Evolutionary conservation across 2,113 vertebrate genomes (phyloP).

Genomic region (Lamprotornis superbus): DNA sequence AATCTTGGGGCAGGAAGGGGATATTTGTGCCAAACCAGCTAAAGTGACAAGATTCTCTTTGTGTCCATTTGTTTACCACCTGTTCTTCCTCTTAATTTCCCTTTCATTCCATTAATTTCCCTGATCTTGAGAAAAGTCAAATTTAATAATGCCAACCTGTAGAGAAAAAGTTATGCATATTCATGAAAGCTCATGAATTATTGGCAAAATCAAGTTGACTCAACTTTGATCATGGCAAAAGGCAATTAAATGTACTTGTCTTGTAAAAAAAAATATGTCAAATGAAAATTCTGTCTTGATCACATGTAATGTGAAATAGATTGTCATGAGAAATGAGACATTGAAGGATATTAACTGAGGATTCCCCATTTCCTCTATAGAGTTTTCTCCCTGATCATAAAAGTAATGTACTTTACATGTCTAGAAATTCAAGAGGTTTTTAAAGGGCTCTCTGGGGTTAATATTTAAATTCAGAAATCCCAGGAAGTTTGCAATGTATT

Average conservation of each 20-base stretch:
- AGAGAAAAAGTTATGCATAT: constrained; percentile 56
- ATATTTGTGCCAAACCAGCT: background rate
- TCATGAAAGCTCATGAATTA: constrained; percentile 67
- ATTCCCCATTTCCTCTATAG: background rate
- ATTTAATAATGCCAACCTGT: constrained; percentile 56
- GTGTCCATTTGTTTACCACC: constrained; percentile 37
- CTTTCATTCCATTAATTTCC: constrained; percentile 55
- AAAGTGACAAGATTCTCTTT: background rate
- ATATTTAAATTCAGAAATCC: constrained; percentile 25
- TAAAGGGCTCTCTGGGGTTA: background rate
- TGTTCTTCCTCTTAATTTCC: constrained; percentile 29
- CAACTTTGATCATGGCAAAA: constrained; percentile 59
- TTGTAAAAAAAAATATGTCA: background rate
- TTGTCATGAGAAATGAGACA: background rate
- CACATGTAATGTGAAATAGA: constrained; percentile 13
- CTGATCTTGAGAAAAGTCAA: constrained; percentile 38
- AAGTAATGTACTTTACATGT: background rate
- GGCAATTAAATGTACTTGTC: constrained; percentile 59
- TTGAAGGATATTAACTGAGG: background rate
- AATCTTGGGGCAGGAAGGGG: background rate
- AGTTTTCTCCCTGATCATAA: background rate
- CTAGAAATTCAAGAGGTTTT: constrained; percentile 11
- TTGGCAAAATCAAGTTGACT: constrained; percentile 56
- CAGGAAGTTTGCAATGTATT: background rate
- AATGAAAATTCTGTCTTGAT: constrained; percentile 5